Conservation (phyloP, 2,113 vertebrate genomes). For the Puntigrus tetrazona region DNA sequence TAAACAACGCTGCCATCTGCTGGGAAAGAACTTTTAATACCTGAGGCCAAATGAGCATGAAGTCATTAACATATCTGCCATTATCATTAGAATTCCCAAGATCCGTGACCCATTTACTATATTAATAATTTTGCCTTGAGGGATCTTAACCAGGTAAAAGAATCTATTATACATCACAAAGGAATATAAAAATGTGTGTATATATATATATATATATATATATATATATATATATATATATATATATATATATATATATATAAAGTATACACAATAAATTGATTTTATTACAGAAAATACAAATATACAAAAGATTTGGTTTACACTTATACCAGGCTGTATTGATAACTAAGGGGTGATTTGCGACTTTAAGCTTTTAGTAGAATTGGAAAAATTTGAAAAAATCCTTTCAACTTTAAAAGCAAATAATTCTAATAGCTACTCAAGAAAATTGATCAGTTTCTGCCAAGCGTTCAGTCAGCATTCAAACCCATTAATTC, state of each 20-base stretch:
- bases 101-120: constrained; percentile 29
- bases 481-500: neutral
- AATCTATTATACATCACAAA: neutral
- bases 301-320: neutral
- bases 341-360: neutral
- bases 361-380: neutral
- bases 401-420: neutral
- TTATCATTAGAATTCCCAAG: constrained; percentile 10
- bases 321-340: neutral
- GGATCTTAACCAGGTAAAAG: neutral
- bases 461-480: neutral
- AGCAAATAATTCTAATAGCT: neutral
- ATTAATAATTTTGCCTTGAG: neutral
- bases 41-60: neutral
- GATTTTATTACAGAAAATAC: too few relatives aligned
- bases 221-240: too few relatives aligned
- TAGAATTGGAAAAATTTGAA: too few relatives aligned
- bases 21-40: neutral
- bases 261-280: too few relatives aligned
- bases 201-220: too few relatives aligned
- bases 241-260: too few relatives aligned
- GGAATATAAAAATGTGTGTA: neutral
- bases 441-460: neutral
- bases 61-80: neutral
- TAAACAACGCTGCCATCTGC: constrained; percentile 37